Evolutionary conservation across 1,140 invertebrate genomes (phyloP).

Genomic region (Hestina assimilis): DNA sequence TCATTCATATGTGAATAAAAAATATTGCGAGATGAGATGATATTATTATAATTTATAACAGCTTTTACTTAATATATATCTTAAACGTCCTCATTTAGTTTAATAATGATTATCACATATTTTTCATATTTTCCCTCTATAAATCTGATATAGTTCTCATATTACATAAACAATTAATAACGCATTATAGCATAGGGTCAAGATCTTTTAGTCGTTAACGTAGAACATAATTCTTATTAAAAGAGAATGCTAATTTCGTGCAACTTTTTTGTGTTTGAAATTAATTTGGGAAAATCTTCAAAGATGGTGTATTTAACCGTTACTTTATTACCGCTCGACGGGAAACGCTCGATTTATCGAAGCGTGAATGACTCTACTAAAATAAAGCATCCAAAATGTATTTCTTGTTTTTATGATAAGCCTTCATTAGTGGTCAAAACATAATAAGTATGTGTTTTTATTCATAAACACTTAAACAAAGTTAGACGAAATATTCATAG

Average conservation of each 20-base stretch:
- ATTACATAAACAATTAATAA: background rate
- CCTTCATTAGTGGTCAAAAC: background rate
- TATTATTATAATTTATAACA: too few species aligned
- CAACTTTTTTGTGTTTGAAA: background rate
- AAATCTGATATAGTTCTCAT: background rate
- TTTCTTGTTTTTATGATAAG: conserved; percentile 14
- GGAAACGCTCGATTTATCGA: conserved; percentile 19
- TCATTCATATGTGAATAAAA: too few species aligned
- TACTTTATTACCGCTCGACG: conserved; percentile 14
- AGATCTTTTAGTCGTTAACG: background rate
- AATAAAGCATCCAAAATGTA: conserved; percentile 21
- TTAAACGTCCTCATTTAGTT: too few species aligned
- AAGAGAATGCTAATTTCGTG: background rate
- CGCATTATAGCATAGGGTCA: background rate
- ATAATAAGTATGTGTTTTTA: background rate
- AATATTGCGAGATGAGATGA: too few species aligned
- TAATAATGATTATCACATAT: too few species aligned
- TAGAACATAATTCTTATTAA: background rate
- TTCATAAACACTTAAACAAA: background rate
- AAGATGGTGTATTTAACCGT: conserved; percentile 18
- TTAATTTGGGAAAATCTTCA: conserved; percentile 10
- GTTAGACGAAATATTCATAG: conserved; percentile 1
- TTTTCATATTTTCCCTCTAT: too few species aligned
- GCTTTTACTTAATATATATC: too few species aligned
- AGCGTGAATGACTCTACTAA: conserved; percentile 16